A percentile compares a stretch with the other conserved stretches of the same genome.
These are phyloP conservation scores for Volucella bombylans DNA, from an alignment of 2,888 invertebrate genomes.

Conservation along the genomic window DNA sequence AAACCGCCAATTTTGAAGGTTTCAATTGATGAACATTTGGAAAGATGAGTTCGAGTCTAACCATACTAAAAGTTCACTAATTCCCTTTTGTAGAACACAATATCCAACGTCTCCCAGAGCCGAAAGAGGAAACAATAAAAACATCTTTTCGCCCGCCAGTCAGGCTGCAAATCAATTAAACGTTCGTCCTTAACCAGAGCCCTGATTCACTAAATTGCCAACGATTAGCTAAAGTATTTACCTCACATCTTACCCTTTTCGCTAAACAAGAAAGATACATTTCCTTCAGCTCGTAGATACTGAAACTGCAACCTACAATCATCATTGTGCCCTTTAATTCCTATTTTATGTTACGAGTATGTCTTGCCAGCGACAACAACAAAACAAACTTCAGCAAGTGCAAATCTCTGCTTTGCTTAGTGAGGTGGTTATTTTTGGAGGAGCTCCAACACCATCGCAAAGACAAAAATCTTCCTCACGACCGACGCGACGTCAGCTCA, in stretches of 20 bases:
- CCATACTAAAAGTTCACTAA: too few relatives aligned
- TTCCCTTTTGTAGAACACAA: too few relatives aligned
- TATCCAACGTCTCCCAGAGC: too few relatives aligned
- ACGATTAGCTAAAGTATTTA: conserved; percentile 9
- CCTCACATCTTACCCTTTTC: conserved; percentile 2
- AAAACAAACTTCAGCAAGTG: conserved; percentile 54
- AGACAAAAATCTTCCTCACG: conserved; percentile 68
- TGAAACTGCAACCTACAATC: conserved; percentile 58
- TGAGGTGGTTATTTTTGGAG: conserved; percentile 10
- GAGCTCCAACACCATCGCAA: conserved; percentile 20
- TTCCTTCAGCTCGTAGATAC: conserved; percentile 35
- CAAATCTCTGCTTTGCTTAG: conserved; percentile 57
- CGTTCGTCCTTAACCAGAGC: conserved; percentile 10
- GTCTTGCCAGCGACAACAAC: conserved; percentile 9
- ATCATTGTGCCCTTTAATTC: conserved; percentile 61
- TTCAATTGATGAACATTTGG: too few relatives aligned
- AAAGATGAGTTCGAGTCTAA: too few relatives aligned
- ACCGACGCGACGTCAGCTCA: conserved; percentile 27
- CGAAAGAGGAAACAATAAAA: neutral
- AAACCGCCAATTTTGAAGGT: too few relatives aligned
- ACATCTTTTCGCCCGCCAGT: conserved; percentile 1
- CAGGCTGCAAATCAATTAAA: conserved; percentile 14
- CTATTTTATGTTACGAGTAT: conserved; percentile 40
- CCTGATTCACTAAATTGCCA: conserved; percentile 35
- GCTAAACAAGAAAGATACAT: conserved; percentile 13